Percentiles rank a stretch among this genome's conserved stretches.
Conservation (phyloP, 2,113 vertebrate species). For the Mola mola region DNA sequence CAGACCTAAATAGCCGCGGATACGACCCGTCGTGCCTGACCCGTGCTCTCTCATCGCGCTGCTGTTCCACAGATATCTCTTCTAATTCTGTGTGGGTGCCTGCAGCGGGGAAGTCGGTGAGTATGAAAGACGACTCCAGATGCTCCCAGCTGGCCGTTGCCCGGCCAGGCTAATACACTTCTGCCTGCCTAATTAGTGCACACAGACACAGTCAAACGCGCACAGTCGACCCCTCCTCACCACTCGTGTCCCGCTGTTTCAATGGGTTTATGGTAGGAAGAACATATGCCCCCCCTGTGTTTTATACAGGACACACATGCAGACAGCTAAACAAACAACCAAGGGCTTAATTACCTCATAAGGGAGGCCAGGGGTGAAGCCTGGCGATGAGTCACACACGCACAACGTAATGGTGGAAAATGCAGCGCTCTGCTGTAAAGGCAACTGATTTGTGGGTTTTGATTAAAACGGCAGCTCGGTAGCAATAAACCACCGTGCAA, state of each 20-base stretch:
- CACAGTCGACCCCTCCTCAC: slow-evolving; percentile 53
- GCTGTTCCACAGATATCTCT: slow-evolving; percentile 55
- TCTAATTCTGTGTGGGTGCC: slow-evolving; percentile 51
- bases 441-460: slow-evolving; percentile 26
- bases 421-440: slow-evolving; percentile 5
- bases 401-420: slow-evolving; percentile 26
- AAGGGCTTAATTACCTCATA: slow-evolving; percentile 66
- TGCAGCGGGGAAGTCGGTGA: slow-evolving; percentile 47
- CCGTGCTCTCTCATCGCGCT: slow-evolving; percentile 58
- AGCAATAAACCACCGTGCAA: slow-evolving; percentile 12
- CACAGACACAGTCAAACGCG: slow-evolving; percentile 1
- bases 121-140: slow-evolving; percentile 77
- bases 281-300: slow-evolving; percentile 72
- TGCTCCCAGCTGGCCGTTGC: slow-evolving; percentile 77
- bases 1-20: slow-evolving; percentile 68
- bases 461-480: slow-evolving; percentile 30
- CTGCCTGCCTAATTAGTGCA: slow-evolving; percentile 76
- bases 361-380: slow-evolving; percentile 65
- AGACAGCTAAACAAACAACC: slow-evolving; percentile 77
- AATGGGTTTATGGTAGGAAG: slow-evolving; percentile 71
- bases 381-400: slow-evolving; percentile 47
- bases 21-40: slow-evolving; percentile 64
- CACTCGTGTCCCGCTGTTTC: slow-evolving; percentile 66
- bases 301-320: slow-evolving; percentile 73
- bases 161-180: slow-evolving; percentile 75